Evolutionary conservation across 2,113 vertebrate genomes (phyloP).

Genomic region (Pleuronectes platessa): DNA sequence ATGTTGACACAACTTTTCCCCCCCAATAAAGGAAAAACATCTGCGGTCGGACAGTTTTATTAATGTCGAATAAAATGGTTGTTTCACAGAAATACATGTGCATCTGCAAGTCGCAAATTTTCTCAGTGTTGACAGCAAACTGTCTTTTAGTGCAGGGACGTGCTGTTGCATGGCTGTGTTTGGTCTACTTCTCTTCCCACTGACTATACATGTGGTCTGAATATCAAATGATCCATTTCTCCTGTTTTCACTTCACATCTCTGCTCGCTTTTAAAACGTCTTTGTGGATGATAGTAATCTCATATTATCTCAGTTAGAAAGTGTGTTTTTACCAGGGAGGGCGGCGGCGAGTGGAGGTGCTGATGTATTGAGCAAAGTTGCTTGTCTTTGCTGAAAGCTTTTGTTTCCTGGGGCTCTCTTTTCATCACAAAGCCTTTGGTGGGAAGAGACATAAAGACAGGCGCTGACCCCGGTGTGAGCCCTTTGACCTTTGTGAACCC

Average conservation of each 20-base stretch:
- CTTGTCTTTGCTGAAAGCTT: slow-evolving; percentile 91
- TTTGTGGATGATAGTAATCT: slow-evolving; percentile 48
- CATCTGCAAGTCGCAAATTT: slow-evolving; percentile 18
- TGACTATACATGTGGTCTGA: slow-evolving; percentile 27
- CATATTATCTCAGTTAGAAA: slow-evolving; percentile 83
- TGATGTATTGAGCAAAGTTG: slow-evolving; percentile 94
- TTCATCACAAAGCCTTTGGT: slow-evolving; percentile 98
- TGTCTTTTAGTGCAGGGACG: background rate
- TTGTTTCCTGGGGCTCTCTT: slow-evolving; percentile 89
- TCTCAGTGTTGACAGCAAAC: slow-evolving; percentile 2
- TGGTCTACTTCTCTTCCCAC: slow-evolving; percentile 11
- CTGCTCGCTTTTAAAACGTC: slow-evolving; percentile 46
- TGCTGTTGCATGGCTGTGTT: slow-evolving; percentile 23
- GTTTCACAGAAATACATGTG: background rate
- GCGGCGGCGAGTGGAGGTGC: slow-evolving; percentile 86
- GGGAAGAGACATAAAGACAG: slow-evolving; percentile 89
- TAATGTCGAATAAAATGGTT: background rate
- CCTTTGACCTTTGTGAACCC: slow-evolving; percentile 96
- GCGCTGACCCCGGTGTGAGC: slow-evolving; percentile 87
- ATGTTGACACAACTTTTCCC: slow-evolving; percentile 1
- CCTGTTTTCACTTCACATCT: slow-evolving; percentile 43
- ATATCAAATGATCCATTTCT: slow-evolving; percentile 44
- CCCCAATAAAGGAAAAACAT: background rate
- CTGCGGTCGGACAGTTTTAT: background rate
- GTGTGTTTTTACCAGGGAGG: slow-evolving; percentile 83